phyloP scores from a whole-genome alignment of 2,113 vertebrate genomes.

The Peromyscus maniculatus region DNA sequence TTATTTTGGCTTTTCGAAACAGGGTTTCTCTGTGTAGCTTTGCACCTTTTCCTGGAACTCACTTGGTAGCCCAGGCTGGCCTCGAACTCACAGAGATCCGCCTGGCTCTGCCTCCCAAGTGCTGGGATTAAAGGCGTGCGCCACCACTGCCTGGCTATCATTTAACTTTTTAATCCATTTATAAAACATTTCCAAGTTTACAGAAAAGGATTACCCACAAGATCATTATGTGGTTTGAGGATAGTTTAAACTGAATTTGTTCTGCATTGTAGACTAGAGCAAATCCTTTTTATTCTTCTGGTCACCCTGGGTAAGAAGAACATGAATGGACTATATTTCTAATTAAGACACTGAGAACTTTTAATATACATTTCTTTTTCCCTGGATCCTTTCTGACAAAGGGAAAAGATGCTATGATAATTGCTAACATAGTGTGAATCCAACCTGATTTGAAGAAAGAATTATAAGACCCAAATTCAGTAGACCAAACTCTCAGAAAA shows the following conservation, averaged over 20 bases:
- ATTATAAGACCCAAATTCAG: constrained; percentile 29
- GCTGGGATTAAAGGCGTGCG: no score
- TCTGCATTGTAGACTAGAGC: not conserved
- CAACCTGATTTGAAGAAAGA: constrained; percentile 17
- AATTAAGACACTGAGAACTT: constrained; percentile 37
- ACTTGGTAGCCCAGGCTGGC: no score
- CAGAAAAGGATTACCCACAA: not conserved
- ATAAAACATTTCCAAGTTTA: constrained; percentile 5
- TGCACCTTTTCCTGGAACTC: no score
- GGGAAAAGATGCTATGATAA: constrained; percentile 13
- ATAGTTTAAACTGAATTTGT: not conserved
- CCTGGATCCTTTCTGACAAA: constrained; percentile 14
- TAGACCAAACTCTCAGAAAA: constrained; percentile 53
- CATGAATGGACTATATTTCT: not conserved
- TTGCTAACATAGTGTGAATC: constrained; percentile 5
- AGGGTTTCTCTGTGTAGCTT: no score
- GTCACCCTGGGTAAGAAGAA: constrained; percentile 52
- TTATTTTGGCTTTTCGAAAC: no score
- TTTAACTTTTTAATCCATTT: constrained; percentile 23
- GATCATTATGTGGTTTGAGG: not conserved
- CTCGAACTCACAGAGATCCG: no score
- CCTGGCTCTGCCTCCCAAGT: no score
- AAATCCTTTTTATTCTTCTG: not conserved
- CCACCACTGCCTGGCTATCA: not conserved
- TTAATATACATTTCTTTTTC: not conserved